Base-by-base conservation (phyloP, 2,797 vertebrate species). In the Astyanax mexicanus region DNA sequence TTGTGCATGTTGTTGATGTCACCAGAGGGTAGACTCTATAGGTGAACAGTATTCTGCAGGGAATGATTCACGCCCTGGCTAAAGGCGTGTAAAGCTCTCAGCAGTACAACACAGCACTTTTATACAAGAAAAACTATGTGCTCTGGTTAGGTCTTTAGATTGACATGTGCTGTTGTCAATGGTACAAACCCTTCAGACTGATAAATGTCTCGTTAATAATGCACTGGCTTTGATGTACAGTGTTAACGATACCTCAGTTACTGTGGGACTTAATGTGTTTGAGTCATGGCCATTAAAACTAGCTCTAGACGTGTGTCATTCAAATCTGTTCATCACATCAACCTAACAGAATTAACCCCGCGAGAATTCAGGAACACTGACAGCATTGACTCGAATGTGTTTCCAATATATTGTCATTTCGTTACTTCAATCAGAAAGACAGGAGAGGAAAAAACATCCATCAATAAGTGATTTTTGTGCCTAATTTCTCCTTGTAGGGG, bases 131-230 rank as follows among this genome's bases (percentile, higher is more conserved):
- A n/a, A n/a, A n/a, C n/a, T n/a, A n/a, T n/a, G n/a, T n/a, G n/a
- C n/a, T n/a, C n/a, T n/a, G n/a, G n/a, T 60, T 19, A 37, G 17
- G 13, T 7, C n/a, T 32, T 2, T 29, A 37, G 57, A 60, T 17
- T 37, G 57, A 58, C 15, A 32, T 38, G 57, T 6, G 15, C 17
- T 19, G 17, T 4, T 60, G 57, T 35, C 19, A 11, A 37, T 38
- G 32, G 60, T 23, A 40, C 21, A 19, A 9, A 21, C 32, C 58
- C 19, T 13, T 40, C 58, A 38, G 32, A 3, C 57, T 37, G 58
- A 61, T 38, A 35, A 40, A 61, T 13, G 19, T 35, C 58, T 38
- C 11, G 58, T 40, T 21, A 40, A 61, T 61, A 61, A 61, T 12
- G n/a, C 58, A n/a, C 10, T 17, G 13, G 55, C 11, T 32, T n/a